Percentiles rank a stretch among this genome's conserved stretches.
Evolutionary conservation across 2,113 vertebrate species (phyloP).

Genomic region (Archocentrus centrarchus): DNA sequence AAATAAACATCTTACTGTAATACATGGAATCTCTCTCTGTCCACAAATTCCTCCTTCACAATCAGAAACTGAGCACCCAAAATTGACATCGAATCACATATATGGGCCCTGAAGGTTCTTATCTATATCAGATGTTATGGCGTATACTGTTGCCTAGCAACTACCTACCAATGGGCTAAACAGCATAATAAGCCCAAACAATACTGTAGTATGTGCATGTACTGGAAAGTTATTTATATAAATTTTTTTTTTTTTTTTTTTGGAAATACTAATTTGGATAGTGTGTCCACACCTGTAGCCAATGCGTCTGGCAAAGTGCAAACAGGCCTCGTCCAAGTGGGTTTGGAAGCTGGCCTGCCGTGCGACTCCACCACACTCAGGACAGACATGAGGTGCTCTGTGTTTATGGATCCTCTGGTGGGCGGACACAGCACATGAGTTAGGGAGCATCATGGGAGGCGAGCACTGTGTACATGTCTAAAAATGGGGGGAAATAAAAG

Average conservation of each 20-base stretch:
- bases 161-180: too few species aligned
- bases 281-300: constrained; percentile 87
- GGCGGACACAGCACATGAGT: constrained; percentile 89
- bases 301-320: constrained; percentile 91
- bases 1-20: too few species aligned
- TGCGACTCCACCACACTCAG: constrained; percentile 90
- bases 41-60: too few species aligned
- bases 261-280: too few species aligned
- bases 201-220: not conserved
- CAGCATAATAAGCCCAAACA: not conserved
- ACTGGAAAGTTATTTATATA: too few species aligned
- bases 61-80: too few species aligned
- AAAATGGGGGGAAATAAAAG: not conserved
- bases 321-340: constrained; percentile 90
- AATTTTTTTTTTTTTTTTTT: too few species aligned
- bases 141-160: not conserved
- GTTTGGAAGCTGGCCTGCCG: constrained; percentile 88
- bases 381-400: constrained; percentile 89
- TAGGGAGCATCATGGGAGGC: constrained; percentile 90
- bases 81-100: not conserved
- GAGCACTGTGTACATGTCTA: constrained; percentile 90
- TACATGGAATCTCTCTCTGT: too few species aligned
- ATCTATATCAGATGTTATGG: not conserved
- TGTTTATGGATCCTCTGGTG: constrained; percentile 93
- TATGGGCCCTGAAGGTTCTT: not conserved